These are phyloP conservation scores for Ametastegia equiseti DNA, from an alignment of 2,888 invertebrate species.

Conservation along the genomic window DNA sequence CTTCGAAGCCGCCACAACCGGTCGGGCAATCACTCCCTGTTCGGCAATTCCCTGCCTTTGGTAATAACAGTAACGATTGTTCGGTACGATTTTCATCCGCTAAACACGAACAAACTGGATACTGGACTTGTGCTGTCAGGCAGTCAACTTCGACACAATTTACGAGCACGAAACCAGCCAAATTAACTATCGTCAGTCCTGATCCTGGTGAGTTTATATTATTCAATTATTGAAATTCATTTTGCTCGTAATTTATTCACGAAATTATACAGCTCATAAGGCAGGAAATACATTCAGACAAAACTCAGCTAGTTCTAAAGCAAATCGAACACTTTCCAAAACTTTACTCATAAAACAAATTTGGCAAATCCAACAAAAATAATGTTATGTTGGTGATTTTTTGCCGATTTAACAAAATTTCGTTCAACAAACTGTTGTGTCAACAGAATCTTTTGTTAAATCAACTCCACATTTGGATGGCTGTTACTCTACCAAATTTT, in stretches of 20 bases:
- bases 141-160: constrained; percentile 65
- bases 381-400: no score
- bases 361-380: no score
- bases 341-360: no score
- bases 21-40: constrained; percentile 67
- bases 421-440: no score
- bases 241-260: background rate
- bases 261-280: background rate
- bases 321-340: no score
- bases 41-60: constrained; percentile 71
- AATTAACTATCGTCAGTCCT: constrained; percentile 67
- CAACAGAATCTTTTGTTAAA: no score
- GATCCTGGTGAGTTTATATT: constrained; percentile 60
- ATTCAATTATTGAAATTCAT: background rate
- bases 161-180: constrained; percentile 70
- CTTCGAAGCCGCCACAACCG: constrained; percentile 57
- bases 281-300: no score
- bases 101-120: constrained; percentile 72
- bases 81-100: constrained; percentile 72
- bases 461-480: no score
- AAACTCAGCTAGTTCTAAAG: no score
- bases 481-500: no score
- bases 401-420: no score
- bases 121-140: constrained; percentile 73
- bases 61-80: constrained; percentile 73